Conservation (phyloP, 2,888 invertebrate species). For the Myopa testacea region DNA sequence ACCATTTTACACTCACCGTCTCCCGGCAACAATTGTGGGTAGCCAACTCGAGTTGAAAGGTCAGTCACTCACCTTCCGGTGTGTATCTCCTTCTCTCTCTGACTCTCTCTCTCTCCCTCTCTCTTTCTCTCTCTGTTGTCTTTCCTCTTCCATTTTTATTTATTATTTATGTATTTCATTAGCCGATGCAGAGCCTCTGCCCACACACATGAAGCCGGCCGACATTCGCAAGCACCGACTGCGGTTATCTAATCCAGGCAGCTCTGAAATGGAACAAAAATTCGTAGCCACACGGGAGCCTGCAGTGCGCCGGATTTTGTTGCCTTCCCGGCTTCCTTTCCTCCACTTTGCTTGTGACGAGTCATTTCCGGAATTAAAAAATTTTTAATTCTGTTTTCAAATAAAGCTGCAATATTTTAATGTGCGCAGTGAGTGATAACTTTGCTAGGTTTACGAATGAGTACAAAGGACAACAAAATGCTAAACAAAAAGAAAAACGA, state of each 20-base stretch:
- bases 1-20: too few species aligned
- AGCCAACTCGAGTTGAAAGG: too few species aligned
- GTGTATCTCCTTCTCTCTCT: too few species aligned
- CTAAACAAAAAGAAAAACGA: not conserved
- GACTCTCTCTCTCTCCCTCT: too few species aligned
- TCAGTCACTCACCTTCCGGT: too few species aligned
- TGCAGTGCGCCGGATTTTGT: not conserved
- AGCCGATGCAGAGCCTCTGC: not conserved
- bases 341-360: not conserved
- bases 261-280: not conserved
- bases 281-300: not conserved
- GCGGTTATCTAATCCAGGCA: not conserved
- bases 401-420: not conserved
- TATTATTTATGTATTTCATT: slow-evolving; percentile 3
- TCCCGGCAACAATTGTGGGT: too few species aligned
- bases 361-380: slow-evolving; percentile 3
- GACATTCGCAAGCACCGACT: not conserved
- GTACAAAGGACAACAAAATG: not conserved
- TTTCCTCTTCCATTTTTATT: not conserved
- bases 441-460: not conserved
- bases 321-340: not conserved
- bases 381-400: slow-evolving; percentile 11
- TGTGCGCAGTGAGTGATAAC: not conserved
- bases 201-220: not conserved
- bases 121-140: too few species aligned